Conservation (phyloP, 1,140 invertebrate species). For the Colletes latitarsis region DNA sequence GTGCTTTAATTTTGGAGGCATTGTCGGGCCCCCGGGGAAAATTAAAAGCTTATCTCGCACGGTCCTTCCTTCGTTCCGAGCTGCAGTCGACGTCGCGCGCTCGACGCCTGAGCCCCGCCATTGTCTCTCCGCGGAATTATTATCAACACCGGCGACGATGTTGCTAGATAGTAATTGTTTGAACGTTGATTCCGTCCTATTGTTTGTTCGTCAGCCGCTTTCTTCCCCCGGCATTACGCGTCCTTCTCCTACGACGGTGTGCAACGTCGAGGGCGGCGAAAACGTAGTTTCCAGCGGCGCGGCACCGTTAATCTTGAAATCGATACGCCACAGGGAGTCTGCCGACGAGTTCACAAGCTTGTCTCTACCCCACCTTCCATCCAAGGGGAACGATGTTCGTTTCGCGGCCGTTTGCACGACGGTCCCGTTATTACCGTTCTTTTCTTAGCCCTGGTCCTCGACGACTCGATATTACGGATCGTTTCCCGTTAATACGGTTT, state of each 20-base stretch:
- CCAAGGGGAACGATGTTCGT: not conserved
- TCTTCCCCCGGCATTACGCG: conserved; percentile 4
- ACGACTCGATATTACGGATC: conserved; percentile 4
- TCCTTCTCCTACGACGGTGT: not conserved
- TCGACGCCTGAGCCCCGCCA: conserved; percentile 42
- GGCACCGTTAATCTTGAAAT: conserved; percentile 33
- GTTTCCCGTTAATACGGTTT: conserved; percentile 1
- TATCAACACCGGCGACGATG: conserved; percentile 66
- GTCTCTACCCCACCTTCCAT: not conserved
- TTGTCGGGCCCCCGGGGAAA: conserved; percentile 66
- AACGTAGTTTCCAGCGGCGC: not conserved
- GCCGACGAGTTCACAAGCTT: not conserved
- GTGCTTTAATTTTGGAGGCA: conserved; percentile 70
- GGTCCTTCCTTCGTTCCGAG: conserved; percentile 31
- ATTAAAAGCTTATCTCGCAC: conserved; percentile 73
- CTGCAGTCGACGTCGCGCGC: not conserved
- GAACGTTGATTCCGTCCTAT: conserved; percentile 71
- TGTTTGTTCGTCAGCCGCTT: conserved; percentile 59
- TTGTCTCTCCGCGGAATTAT: conserved; percentile 68
- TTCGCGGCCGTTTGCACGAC: not conserved
- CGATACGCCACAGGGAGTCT: not conserved
- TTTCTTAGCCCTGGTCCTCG: not conserved
- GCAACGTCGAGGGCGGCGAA: not conserved
- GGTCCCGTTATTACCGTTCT: not conserved
- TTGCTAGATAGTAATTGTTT: conserved; percentile 66